A percentile compares a stretch with the other conserved stretches of the same genome.
Evolutionary conservation across 2,113 vertebrate genomes (phyloP).

Genomic region (Atrichornis clamosus): DNA sequence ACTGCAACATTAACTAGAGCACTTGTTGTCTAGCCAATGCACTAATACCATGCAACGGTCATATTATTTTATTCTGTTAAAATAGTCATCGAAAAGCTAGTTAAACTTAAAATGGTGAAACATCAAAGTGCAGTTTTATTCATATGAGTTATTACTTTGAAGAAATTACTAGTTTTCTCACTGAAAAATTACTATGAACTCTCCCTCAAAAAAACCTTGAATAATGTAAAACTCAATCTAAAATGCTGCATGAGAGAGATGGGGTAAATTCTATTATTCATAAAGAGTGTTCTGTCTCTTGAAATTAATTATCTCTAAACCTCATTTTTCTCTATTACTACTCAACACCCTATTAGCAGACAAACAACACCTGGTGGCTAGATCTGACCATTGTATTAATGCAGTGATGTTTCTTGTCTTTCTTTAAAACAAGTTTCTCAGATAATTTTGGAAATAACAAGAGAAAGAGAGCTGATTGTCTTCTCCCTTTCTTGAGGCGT

Average conservation of each 20-base stretch:
- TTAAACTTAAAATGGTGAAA: background rate
- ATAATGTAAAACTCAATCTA: conserved; percentile 22
- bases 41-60: background rate
- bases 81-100: background rate
- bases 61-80: conserved; percentile 4
- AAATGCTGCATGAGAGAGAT: background rate
- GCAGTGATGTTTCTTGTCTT: background rate
- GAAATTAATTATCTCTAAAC: background rate
- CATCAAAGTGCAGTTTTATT: background rate
- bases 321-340: background rate
- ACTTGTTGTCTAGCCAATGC: background rate
- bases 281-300: background rate
- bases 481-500: background rate
- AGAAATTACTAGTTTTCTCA: background rate
- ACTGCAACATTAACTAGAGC: background rate
- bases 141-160: background rate
- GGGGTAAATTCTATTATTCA: conserved; percentile 25
- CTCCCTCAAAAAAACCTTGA: background rate
- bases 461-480: background rate
- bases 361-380: background rate
- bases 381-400: background rate
- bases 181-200: background rate
- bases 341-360: background rate
- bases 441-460: background rate
- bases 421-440: background rate